phyloP scores from a whole-genome alignment of 2,113 vertebrate genomes.

The Chloebia gouldiae region DNA sequence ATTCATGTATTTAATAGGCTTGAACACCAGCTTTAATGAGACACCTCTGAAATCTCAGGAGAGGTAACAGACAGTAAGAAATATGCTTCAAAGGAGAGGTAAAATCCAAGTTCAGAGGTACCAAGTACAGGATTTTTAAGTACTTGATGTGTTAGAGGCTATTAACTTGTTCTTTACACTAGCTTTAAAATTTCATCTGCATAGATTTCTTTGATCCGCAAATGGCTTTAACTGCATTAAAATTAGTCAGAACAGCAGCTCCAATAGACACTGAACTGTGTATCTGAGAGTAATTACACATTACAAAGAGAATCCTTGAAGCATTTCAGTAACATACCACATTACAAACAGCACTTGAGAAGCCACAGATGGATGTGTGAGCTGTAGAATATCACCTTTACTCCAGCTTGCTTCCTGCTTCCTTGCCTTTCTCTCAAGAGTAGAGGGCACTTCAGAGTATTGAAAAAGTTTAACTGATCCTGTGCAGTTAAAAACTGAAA shows the following conservation, averaged over 20 bases:
- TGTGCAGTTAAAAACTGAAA: background rate
- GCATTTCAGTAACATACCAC: background rate
- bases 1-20: constrained; percentile 15
- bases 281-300: background rate
- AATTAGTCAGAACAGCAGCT: constrained; percentile 23
- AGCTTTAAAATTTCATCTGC: constrained; percentile 18
- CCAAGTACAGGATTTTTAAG: background rate
- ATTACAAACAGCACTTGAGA: background rate
- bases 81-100: background rate
- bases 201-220: constrained; percentile 21
- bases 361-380: background rate
- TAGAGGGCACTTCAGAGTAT: background rate
- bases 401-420: background rate
- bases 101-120: constrained; percentile 19
- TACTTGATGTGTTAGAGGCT: background rate
- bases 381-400: background rate
- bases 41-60: constrained; percentile 27
- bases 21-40: constrained; percentile 50
- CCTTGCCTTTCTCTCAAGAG: background rate
- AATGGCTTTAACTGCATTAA: background rate
- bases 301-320: constrained; percentile 35
- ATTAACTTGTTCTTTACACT: background rate
- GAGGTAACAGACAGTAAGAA: constrained; percentile 32
- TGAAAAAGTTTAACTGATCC: background rate
- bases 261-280: background rate